Evolutionary conservation across 1,140 invertebrate genomes (phyloP).

Genomic region (Sitobion miscanthi): DNA sequence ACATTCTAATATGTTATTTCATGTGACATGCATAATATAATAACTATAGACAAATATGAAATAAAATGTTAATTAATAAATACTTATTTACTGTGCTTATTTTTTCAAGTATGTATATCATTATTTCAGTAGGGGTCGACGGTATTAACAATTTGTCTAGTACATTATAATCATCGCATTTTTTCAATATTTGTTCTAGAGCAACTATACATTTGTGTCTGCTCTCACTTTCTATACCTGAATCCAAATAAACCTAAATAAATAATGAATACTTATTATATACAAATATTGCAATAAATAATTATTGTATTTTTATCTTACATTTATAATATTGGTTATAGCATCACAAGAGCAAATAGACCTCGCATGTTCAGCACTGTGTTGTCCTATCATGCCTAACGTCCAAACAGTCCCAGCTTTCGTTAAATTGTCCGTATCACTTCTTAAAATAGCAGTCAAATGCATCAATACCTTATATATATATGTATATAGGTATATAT

Average conservation of each 20-base stretch:
- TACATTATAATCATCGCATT: constrained; percentile 12
- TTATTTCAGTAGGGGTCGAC: not conserved
- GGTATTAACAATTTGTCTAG: not conserved
- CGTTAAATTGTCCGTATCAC: not conserved
- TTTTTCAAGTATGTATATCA: constrained; percentile 1
- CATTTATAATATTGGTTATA: not conserved
- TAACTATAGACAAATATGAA: too few relatives aligned
- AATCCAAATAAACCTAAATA: not conserved
- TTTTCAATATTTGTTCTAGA: not conserved
- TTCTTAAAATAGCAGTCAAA: constrained; percentile 1
- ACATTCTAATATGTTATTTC: not conserved
- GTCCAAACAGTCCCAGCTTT: constrained; percentile 30
- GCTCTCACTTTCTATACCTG: not conserved
- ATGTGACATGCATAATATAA: not conserved
- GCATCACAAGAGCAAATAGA: not conserved
- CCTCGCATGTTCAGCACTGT: constrained; percentile 29
- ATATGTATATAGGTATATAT: not conserved
- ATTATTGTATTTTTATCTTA: not conserved
- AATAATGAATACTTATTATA: not conserved
- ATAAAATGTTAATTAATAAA: not conserved
- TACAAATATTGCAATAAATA: not conserved
- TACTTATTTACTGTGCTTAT: constrained; percentile 18
- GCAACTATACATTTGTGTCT: not conserved
- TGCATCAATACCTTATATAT: not conserved
- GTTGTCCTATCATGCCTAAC: constrained; percentile 40